Conservation (phyloP, 2,797 vertebrate genomes). For the Sphaeramia orbicularis region DNA sequence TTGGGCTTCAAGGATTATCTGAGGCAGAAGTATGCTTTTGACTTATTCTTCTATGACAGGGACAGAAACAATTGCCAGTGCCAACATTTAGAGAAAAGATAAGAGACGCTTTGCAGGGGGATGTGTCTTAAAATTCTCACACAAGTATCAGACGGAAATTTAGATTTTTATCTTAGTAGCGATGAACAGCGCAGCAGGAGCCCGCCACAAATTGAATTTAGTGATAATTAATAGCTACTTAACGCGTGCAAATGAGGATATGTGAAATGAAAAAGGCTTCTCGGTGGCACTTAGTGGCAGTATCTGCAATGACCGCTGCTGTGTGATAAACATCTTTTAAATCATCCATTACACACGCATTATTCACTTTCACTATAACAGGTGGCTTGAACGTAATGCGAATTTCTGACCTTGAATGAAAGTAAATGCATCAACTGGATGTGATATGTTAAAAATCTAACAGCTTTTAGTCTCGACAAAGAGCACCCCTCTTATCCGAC, state of each 20-base stretch:
- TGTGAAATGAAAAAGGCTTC: constrained; percentile 21
- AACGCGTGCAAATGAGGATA: constrained; percentile 27
- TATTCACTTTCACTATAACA: constrained; percentile 38
- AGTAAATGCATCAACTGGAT: constrained; percentile 53
- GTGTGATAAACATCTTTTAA: constrained; percentile 43
- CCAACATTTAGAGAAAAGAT: background rate
- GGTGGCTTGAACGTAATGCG: constrained; percentile 42
- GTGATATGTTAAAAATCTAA: constrained; percentile 59
- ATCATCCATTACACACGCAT: constrained; percentile 7
- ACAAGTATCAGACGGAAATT: constrained; percentile 12
- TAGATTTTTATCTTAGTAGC: background rate
- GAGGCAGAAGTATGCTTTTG: constrained; percentile 21
- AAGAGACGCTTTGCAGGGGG: constrained; percentile 13
- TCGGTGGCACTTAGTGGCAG: constrained; percentile 32
- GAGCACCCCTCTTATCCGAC: constrained; percentile 65
- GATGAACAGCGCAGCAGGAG: constrained; percentile 8
- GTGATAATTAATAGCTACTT: constrained; percentile 39
- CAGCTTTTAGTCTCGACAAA: constrained; percentile 69
- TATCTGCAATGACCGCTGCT: background rate
- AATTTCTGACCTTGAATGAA: constrained; percentile 67
- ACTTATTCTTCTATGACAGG: constrained; percentile 20
- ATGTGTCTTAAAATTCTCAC: constrained; percentile 7
- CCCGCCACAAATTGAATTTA: constrained; percentile 21
- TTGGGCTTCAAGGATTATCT: constrained; percentile 39
- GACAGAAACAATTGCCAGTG: constrained; percentile 20